phyloP scores from a whole-genome alignment of 2,113 vertebrate genomes.

The Echinops telfairi region DNA sequence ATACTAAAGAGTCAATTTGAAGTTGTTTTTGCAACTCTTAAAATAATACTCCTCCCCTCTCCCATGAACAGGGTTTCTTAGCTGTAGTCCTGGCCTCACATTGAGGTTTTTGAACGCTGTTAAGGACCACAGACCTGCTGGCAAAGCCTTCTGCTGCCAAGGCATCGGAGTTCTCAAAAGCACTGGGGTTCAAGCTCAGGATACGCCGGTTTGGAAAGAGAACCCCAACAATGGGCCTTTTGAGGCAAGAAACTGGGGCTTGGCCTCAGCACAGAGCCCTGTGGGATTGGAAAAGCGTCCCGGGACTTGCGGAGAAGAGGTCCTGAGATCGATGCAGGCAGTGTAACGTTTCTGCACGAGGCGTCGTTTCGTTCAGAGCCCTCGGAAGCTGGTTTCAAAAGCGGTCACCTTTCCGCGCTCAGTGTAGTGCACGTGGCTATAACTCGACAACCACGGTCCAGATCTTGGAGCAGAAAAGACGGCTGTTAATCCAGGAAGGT shows the following conservation, averaged over 20 bases:
- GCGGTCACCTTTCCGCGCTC: conserved; percentile 61
- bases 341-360: conserved; percentile 84
- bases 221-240: conserved; percentile 90
- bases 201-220: conserved; percentile 88
- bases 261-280: conserved; percentile 87
- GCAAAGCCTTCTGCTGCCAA: conserved; percentile 83
- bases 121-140: conserved; percentile 85
- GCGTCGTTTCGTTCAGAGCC: conserved; percentile 82
- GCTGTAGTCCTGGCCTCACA: conserved; percentile 71
- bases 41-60: conserved; percentile 59
- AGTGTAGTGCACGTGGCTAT: background rate
- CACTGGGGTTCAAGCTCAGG: conserved; percentile 89
- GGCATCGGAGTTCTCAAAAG: conserved; percentile 83
- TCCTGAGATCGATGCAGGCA: conserved; percentile 78
- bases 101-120: conserved; percentile 79
- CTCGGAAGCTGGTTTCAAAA: conserved; percentile 75
- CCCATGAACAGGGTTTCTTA: conserved; percentile 76
- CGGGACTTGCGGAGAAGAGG: conserved; percentile 83
- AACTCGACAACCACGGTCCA: background rate
- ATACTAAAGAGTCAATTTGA: conserved; percentile 82
- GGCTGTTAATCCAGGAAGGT: conserved; percentile 26
- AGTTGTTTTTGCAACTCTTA: conserved; percentile 84
- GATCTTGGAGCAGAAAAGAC: conserved; percentile 50
- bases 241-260: conserved; percentile 86
- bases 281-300: conserved; percentile 85